Conservation (phyloP, 2,888 invertebrate species). For the Belgica antarctica region DNA sequence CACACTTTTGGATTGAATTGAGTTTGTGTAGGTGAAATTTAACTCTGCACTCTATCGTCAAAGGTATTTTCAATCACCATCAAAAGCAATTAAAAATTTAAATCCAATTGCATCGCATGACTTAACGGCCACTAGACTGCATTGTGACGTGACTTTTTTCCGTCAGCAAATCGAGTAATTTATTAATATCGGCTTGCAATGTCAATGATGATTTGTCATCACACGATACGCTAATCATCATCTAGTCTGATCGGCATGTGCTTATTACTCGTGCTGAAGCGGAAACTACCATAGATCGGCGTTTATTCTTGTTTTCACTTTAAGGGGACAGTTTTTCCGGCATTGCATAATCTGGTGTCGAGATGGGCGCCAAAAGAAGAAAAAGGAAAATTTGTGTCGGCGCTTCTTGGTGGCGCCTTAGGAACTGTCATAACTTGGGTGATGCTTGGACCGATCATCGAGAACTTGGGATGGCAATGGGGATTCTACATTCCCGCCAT, state of each 20-base stretch:
- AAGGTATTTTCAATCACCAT: too few relatives aligned
- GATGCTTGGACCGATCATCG: slow-evolving; percentile 64
- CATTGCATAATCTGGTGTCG: slow-evolving; percentile 65
- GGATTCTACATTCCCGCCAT: slow-evolving; percentile 66
- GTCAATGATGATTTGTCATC: neutral
- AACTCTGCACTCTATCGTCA: too few relatives aligned
- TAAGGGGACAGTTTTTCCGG: slow-evolving; percentile 64
- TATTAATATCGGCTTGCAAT: too few relatives aligned
- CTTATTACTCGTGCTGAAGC: neutral
- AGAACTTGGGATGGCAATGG: slow-evolving; percentile 64
- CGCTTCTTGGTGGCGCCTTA: slow-evolving; percentile 54
- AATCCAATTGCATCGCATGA: neutral
- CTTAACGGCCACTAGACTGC: too few relatives aligned
- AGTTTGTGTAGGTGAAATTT: too few relatives aligned
- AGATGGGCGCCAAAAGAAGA: slow-evolving; percentile 73
- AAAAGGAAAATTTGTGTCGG: slow-evolving; percentile 69
- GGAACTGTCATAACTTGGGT: slow-evolving; percentile 56
- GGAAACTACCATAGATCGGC: neutral
- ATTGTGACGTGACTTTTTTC: neutral
- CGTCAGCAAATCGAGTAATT: neutral
- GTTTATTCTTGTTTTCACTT: slow-evolving; percentile 33
- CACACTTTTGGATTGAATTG: too few relatives aligned
- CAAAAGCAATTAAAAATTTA: neutral
- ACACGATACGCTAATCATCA: neutral
- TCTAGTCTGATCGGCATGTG: neutral